Evolutionary conservation across 2,797 vertebrate genomes (phyloP).

Genomic region (Perodicticus potto): DNA sequence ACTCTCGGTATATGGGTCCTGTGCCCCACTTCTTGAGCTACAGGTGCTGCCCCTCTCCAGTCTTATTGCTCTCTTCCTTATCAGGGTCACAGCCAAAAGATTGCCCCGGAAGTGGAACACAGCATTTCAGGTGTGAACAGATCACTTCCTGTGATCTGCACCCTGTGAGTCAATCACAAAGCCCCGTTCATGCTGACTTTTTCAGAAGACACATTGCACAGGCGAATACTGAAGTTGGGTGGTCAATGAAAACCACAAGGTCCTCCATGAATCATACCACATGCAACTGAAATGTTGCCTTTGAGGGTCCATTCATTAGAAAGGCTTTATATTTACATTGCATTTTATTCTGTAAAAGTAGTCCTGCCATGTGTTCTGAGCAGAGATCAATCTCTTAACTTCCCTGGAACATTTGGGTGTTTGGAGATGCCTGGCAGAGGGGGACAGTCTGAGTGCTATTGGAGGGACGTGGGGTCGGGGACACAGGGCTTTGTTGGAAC

Average conservation of each 20-base stretch:
- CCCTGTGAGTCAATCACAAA: background rate
- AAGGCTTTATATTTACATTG: background rate
- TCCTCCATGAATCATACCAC: background rate
- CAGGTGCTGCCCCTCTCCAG: background rate
- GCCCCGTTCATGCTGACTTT: background rate
- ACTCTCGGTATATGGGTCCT: no score
- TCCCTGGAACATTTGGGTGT: background rate
- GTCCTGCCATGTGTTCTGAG: background rate
- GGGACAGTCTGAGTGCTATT: background rate
- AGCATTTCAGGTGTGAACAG: background rate
- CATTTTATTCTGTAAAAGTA: background rate
- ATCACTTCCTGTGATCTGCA: background rate
- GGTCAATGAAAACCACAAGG: background rate
- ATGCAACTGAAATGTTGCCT: background rate
- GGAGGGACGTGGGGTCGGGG: background rate
- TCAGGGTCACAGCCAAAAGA: background rate
- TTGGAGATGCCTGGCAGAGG: background rate
- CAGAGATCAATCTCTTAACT: background rate
- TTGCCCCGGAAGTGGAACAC: background rate
- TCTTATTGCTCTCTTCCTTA: background rate
- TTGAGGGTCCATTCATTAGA: background rate
- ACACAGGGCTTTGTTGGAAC: background rate
- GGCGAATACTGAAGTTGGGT: slow-evolving; percentile 14
- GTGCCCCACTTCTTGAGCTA: no score
- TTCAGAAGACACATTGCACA: background rate